Base-by-base conservation (phyloP, 2,797 vertebrate species). In the Cynodonichthys magdalenae region DNA sequence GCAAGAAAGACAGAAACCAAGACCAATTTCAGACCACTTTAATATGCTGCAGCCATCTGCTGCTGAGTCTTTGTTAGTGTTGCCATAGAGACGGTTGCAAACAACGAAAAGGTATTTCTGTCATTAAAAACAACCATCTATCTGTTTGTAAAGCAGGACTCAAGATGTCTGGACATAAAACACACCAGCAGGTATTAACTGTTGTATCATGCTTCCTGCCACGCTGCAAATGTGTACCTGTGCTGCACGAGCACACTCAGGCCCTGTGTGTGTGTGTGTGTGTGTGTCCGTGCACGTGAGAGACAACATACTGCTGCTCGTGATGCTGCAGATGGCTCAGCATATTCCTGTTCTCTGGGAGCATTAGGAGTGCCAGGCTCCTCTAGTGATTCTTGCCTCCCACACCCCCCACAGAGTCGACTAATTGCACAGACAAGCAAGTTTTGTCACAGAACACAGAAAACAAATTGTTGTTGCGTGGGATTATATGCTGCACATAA, bases 81-180 rank as follows among this genome's bases (percentile, higher is more conserved):
- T 82, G 69, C 86, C 81, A 79, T 81, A 73, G 88, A 69, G 77
- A 89, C 69, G 5, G 60, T 64, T 47, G 68, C 85, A 89, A 89
- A 90, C 84, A 90, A 89, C 86, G 74, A 51, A 71, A 82, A 78
- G 75, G 79, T 80, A 88, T 82, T 75, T 75, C 67, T 81, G 65
- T 80, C 57, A 80, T 86, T 80, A 47, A 68, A 57, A 52, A 20
- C 41, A 60, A 4, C 15, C 61, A 34, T 48, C 42, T 63, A 69
- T 44, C 56, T 18, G 46, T 5, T 34, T n/a, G 18, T 48, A 4
- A 48, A 68, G 63, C 52, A 51, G 48, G 68, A 31, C 17, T 15
- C 9, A 12, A 62, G 29, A 44, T 24, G n/a, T 58, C 10, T 47
- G 18, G 31, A 39, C 52, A 42, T 31, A 20, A 63, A 0, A 11